Evolutionary conservation across 2,888 invertebrate genomes (phyloP), one percentile per base, ranked within the genome.

Genomic region (Drosophila borealis): DNA sequence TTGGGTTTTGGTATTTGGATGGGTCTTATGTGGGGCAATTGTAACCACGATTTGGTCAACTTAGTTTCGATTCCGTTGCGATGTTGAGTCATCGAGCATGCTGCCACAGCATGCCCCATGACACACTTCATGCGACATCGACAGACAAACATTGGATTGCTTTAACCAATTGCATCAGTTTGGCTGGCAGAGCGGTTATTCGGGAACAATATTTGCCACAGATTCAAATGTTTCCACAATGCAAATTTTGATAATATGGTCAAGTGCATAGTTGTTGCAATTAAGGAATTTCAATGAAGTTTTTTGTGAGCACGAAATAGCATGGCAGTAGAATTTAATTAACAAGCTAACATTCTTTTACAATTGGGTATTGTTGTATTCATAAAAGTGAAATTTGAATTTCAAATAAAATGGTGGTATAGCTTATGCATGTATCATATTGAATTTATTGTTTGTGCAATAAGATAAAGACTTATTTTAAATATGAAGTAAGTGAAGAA

Each of bases 41-140:
- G 53, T 59, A 74, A 70, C 72, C 78, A 67, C 75, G 78, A 71
- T 63, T 73, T 79, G 81, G 84, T 84, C 71, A 81, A 83, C 70
- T 83, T 80, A 74, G 78, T 72, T 78, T 67, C 63, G 71, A 74
- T 77, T 63, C 63, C 60, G 57, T 39, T 67, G 56, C 44, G 64
- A 63, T 68, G 50, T 55, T 55, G 44, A 46, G 50, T 29, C 51
- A 29, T 41, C 54, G 14, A 36, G 25, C 21, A 10, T 13, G 19
- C 25, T 9, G 17, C 49, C 4, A 11, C 37, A 57, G 33, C 39
- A 13, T 25, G 34, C 53, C 53, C 55, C 70, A 34, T 48, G 56
- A 46, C 57, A 62, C 36, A 39, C 49, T 42, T 49, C 45, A 48
- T 62, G 55, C 41, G 41, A 19, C 33, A 53, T 42, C 53, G 42